Percentiles rank a stretch among this genome's conserved stretches.
These are phyloP conservation scores for Acanthurus tractus DNA, from an alignment of 2,797 vertebrate genomes.

Conservation along the genomic window DNA sequence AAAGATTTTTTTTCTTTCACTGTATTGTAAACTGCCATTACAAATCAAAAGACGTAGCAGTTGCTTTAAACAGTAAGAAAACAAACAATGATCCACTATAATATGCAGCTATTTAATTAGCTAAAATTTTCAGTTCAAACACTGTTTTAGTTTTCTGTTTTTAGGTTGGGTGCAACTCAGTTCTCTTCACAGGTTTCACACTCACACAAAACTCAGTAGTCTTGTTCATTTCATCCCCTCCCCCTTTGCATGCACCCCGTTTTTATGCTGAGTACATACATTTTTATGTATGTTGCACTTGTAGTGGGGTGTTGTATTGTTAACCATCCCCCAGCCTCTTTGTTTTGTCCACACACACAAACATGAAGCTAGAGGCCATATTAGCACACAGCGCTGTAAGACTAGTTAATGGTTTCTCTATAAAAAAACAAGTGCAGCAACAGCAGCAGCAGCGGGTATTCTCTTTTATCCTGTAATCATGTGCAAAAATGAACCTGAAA, in stretches of 20 bases:
- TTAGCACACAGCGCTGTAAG: constrained; percentile 30
- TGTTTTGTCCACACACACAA: constrained; percentile 36
- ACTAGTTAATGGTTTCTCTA: constrained; percentile 26
- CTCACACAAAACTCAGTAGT: constrained; percentile 33
- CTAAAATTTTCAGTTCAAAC: constrained; percentile 1
- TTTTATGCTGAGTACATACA: constrained; percentile 73
- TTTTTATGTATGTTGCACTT: constrained; percentile 64
- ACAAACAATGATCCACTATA: not conserved
- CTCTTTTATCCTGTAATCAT: not conserved
- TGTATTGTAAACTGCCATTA: not conserved
- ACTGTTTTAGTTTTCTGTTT: not conserved
- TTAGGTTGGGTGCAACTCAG: constrained; percentile 29
- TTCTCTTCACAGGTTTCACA: constrained; percentile 5
- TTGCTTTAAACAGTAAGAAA: not conserved
- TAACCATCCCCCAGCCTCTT: constrained; percentile 49
- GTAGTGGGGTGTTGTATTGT: constrained; percentile 36
- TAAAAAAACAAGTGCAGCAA: constrained; percentile 19
- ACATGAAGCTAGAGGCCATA: constrained; percentile 40
- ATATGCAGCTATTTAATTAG: constrained; percentile 11
- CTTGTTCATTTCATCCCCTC: constrained; percentile 44
- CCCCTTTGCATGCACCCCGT: constrained; percentile 53
- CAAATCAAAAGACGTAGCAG: not conserved
- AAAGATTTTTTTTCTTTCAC: not conserved
- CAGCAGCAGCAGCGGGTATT: constrained; percentile 17
- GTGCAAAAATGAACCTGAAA: constrained; percentile 2